Percentiles rank a stretch among this genome's conserved stretches.
Conservation (phyloP, 2,888 invertebrate genomes). For the Pristionchus mayeri region DNA sequence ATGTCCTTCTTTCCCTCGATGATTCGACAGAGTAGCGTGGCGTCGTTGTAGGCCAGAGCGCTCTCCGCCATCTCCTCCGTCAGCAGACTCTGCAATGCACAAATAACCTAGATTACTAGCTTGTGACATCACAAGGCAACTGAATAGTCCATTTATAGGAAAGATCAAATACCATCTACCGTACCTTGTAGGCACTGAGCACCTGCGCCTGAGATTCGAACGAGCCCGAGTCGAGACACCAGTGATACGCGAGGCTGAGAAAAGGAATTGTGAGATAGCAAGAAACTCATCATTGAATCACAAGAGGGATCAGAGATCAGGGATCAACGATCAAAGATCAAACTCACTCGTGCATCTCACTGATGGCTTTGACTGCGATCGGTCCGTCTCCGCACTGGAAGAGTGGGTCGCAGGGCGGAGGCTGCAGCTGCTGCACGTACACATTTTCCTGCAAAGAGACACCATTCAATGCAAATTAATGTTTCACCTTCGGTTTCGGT, state of each 20-base stretch:
- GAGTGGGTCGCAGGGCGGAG: neutral
- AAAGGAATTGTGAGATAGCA: too few relatives aligned
- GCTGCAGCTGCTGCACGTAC: too few relatives aligned
- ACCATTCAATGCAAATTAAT: neutral
- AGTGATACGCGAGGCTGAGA: conserved; percentile 4
- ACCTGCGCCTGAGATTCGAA: conserved; percentile 9
- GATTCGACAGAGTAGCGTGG: conserved; percentile 22
- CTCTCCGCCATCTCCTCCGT: conserved; percentile 32
- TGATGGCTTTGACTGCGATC: conserved; percentile 26
- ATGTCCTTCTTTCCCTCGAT: conserved; percentile 38
- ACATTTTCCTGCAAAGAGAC: too few relatives aligned
- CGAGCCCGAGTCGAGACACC: conserved; percentile 24
- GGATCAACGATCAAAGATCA: neutral
- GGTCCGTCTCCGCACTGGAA: conserved; percentile 3
- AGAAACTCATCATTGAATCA: too few relatives aligned
- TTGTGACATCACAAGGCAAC: neutral
- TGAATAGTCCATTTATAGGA: neutral
- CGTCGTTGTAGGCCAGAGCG: conserved; percentile 34
- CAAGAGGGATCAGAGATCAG: neutral
- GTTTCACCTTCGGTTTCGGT: neutral
- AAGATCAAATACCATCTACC: neutral
- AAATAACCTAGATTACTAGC: neutral
- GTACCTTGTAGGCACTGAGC: conserved; percentile 34
- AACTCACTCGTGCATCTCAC: conserved; percentile 28
- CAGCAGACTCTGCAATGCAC: conserved; percentile 27